These are phyloP conservation scores for Aphelocoma coerulescens DNA, from an alignment of 2,113 vertebrate genomes.

Conservation along the genomic window DNA sequence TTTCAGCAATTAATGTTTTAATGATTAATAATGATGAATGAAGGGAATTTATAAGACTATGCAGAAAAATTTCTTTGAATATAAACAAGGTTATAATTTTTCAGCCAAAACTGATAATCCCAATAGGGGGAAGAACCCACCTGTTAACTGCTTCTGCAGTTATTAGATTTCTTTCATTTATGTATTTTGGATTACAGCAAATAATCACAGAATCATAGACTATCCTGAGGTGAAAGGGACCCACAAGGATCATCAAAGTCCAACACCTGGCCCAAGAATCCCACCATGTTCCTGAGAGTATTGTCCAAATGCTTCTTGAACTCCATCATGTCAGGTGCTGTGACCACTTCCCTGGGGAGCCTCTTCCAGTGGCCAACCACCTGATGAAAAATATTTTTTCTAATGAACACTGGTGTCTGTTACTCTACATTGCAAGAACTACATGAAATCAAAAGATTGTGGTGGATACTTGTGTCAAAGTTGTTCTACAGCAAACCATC, in stretches of 20 bases:
- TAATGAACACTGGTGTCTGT: neutral
- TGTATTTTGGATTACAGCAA: neutral
- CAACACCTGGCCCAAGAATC: neutral
- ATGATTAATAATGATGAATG: neutral
- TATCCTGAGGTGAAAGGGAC: neutral
- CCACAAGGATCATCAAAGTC: neutral
- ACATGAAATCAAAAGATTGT: neutral
- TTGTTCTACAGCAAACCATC: neutral
- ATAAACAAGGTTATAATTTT: neutral
- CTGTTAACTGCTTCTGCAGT: neutral
- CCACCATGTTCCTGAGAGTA: neutral
- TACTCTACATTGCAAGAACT: neutral
- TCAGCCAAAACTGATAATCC: neutral
- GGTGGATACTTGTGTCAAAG: fast-evolving
- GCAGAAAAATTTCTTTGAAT: neutral
- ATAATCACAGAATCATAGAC: neutral
- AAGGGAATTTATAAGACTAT: neutral
- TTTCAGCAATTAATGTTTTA: neutral
- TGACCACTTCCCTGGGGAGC: neutral
- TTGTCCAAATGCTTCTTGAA: neutral
- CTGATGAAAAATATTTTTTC: neutral
- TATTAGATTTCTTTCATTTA: neutral
- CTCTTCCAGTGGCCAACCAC: neutral
- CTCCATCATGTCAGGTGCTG: neutral
- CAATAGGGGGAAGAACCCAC: neutral